Percentiles rank a stretch among this genome's conserved stretches.
Conservation (phyloP, 2,113 vertebrate genomes). For the Charina bottae region DNA sequence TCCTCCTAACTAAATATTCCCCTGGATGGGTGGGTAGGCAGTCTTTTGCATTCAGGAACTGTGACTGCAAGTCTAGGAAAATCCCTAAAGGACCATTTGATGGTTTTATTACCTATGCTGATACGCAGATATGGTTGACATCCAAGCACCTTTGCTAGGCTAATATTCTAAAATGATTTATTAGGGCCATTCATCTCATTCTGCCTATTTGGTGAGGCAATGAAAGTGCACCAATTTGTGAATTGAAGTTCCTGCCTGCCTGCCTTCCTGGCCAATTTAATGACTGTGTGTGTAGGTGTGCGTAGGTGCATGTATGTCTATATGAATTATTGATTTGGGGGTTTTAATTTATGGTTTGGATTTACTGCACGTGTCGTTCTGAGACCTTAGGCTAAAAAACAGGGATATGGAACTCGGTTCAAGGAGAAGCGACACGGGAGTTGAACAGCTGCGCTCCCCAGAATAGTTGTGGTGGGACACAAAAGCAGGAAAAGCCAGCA, state of each 20-base stretch:
- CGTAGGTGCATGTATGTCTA: background rate
- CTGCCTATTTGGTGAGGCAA: conserved; percentile 55
- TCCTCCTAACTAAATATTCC: conserved; percentile 49
- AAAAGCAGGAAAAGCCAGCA: background rate
- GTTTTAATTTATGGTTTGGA: background rate
- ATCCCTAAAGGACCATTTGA: conserved; percentile 68
- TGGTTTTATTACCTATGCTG: conserved; percentile 69
- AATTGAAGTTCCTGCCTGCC: conserved; percentile 49
- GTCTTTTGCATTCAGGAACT: conserved; percentile 49
- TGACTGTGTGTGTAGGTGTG: background rate
- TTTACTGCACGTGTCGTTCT: background rate
- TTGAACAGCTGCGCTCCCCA: too few relatives aligned
- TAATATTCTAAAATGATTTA: conserved; percentile 66
- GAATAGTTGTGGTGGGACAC: too few relatives aligned
- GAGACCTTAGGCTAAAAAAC: background rate
- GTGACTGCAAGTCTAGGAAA: conserved; percentile 46
- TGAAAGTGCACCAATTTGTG: conserved; percentile 47
- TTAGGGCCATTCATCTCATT: conserved; percentile 55
- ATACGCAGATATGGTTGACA: conserved; percentile 69
- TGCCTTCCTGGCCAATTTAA: conserved; percentile 32
- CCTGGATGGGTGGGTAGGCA: conserved; percentile 58
- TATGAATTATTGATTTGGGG: background rate
- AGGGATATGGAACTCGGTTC: background rate
- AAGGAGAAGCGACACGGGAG: background rate
- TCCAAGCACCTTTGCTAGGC: conserved; percentile 63